Base-by-base conservation (phyloP, 2,113 vertebrate genomes). In the Cochlearius cochlearius region DNA sequence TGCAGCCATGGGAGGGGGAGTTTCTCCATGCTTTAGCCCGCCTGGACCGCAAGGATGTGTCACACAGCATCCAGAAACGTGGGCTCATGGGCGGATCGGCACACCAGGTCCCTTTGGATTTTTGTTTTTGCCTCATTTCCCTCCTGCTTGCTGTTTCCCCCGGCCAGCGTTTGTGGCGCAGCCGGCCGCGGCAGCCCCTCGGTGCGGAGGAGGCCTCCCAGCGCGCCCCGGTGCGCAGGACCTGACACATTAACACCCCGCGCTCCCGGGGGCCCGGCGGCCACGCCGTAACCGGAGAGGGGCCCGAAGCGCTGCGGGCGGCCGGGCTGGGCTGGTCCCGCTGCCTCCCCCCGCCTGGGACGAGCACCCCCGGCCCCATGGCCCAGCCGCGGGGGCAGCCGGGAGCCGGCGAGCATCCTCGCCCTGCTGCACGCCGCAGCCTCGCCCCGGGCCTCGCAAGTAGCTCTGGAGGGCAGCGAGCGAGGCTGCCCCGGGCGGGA, bases 401-500 rank as follows among this genome's bases (percentile, higher is more conserved):
- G 32, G 38, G 10, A 67, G 12, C 21, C 12, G 3, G 25, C 16
- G 38, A 85, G n/a, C 25, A 36, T 50, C 58, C 23, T 73, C 19
- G 3, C 20, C n/a, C 63, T 2, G 0, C 30, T 62, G 64, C 36
- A 30, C 53, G 22, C 41, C 64, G 49, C 45, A 60, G 34, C 58
- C 76, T 50, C 29, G 16, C 34, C 0, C 41, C 41, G 41, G 15
- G 41, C 41, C 41, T 43, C 77, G 39, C 55, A 74, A 32, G 49
- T 25, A 25, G 18, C 0, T 0, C 63, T 10, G 58, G 69, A 79
- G n/a, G 68, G 78, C 81, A 76, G 39, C 0, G 0, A 60, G 56
- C 6, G 4, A 64, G 58, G 79, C 71, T 82, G 47, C 47, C 41
- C 86, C 0, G 0, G 12, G 49, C 12, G 26, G 62, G 63, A 39